Percentiles rank a stretch among this genome's conserved stretches.
These are phyloP conservation scores for Pogonocichla stellata DNA, from an alignment of 2,113 vertebrate genomes.

Conservation along the genomic window DNA sequence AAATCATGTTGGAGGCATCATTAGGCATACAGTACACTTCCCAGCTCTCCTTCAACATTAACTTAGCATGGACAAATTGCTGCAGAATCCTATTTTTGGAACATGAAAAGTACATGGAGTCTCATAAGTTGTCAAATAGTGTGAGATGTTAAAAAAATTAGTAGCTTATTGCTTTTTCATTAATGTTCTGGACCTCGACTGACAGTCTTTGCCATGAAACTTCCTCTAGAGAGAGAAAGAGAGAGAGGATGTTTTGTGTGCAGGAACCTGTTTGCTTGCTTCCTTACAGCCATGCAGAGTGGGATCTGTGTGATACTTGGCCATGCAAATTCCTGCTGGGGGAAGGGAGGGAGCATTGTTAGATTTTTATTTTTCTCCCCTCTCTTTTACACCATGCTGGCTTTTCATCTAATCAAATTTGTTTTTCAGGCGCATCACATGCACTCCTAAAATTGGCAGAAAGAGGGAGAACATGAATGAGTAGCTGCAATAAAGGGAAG, in stretches of 20 bases:
- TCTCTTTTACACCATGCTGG: background rate
- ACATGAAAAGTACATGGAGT: background rate
- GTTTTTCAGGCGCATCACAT: slow-evolving; percentile 41
- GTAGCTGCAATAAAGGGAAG: slow-evolving; percentile 40
- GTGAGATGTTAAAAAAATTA: background rate
- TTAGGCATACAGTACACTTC: background rate
- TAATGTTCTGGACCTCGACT: background rate
- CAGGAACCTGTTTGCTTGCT: background rate
- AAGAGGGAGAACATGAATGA: slow-evolving; percentile 19
- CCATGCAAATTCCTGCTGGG: background rate
- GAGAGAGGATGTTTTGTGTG: background rate
- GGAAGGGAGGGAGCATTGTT: background rate
- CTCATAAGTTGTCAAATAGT: background rate
- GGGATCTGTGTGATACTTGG: background rate
- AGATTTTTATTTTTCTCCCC: background rate
- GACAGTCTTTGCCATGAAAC: background rate
- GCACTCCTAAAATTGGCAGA: slow-evolving; percentile 33
- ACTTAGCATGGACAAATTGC: background rate
- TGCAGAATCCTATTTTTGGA: background rate
- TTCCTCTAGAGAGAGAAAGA: background rate
- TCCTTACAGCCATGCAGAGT: background rate
- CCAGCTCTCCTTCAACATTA: background rate
- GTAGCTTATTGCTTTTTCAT: background rate
- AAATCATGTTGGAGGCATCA: background rate
- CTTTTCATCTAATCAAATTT: slow-evolving; percentile 10